These are phyloP conservation scores for Drosophila ogumai DNA, from an alignment of 1,140 invertebrate genomes.

Conservation along the genomic window DNA sequence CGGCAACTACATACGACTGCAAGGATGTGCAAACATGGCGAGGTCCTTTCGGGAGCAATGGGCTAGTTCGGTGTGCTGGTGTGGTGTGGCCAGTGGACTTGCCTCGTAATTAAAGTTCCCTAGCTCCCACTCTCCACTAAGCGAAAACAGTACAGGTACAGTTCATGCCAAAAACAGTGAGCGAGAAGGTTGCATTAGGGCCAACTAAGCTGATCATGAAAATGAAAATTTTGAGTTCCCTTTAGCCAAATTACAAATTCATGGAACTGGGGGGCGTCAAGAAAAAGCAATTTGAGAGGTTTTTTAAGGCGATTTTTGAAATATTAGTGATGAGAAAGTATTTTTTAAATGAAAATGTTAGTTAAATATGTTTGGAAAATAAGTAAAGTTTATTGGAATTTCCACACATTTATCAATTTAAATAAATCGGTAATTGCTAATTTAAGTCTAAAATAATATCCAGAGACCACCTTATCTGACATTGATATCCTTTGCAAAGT, in stretches of 20 bases:
- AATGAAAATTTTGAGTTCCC: slow-evolving; percentile 3
- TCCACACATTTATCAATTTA: too few species aligned
- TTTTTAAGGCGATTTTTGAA: background rate
- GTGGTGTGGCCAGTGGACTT: slow-evolving; percentile 18
- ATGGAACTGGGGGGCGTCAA: background rate
- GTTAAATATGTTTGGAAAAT: background rate
- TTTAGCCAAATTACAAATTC: slow-evolving; percentile 6
- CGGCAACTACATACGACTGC: slow-evolving; percentile 16
- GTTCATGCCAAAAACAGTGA: slow-evolving; percentile 12
- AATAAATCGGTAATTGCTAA: too few species aligned
- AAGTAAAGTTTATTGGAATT: background rate
- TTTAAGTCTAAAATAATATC: too few species aligned
- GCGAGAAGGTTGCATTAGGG: background rate
- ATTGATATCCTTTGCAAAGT: too few species aligned
- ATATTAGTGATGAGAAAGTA: background rate
- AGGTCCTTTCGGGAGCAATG: slow-evolving; percentile 15
- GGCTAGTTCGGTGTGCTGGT: slow-evolving; percentile 1
- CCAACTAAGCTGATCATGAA: slow-evolving; percentile 4
- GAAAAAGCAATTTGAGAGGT: background rate
- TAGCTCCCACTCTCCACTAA: background rate
- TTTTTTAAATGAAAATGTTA: background rate
- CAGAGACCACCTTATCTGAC: too few species aligned
- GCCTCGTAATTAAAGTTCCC: slow-evolving; percentile 41
- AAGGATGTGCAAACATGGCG: slow-evolving; percentile 55
- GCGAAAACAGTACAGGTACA: slow-evolving; percentile 1